Conservation (phyloP, 2,113 vertebrate genomes). For the Plestiodon gilberti region DNA sequence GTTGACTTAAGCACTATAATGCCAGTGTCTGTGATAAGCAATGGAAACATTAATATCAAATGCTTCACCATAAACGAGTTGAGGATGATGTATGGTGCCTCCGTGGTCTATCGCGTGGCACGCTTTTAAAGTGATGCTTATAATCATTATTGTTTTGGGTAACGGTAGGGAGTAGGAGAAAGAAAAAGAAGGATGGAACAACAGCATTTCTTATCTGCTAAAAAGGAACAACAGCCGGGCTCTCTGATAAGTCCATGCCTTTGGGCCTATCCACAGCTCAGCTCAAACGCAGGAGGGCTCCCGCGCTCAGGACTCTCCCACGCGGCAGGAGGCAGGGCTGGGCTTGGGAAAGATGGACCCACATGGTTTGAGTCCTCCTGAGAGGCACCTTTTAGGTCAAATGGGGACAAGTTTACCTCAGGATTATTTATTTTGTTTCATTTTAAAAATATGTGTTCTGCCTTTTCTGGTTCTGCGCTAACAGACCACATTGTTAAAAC, state of each 20-base stretch:
- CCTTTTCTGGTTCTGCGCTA: too few species aligned
- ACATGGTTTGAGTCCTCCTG: background rate
- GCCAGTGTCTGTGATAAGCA: conserved; percentile 77
- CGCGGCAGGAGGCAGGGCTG: background rate
- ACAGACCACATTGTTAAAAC: too few species aligned
- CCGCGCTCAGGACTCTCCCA: background rate
- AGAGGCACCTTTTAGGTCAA: background rate
- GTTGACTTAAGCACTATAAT: conserved; percentile 77
- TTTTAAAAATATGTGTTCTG: too few species aligned
- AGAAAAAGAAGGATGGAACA: conserved; percentile 26
- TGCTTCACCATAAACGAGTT: conserved; percentile 72
- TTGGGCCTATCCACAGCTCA: conserved; percentile 24
- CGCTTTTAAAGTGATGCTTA: conserved; percentile 77
- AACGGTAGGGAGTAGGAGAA: conserved; percentile 46
- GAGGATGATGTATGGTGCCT: conserved; percentile 75
- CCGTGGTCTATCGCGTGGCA: conserved; percentile 47
- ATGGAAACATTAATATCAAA: conserved; percentile 81
- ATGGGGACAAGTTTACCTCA: background rate
- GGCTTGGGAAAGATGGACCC: background rate
- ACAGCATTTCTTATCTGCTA: conserved; percentile 56
- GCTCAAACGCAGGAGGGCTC: conserved; percentile 43
- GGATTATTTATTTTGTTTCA: background rate
- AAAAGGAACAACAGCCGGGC: conserved; percentile 39
- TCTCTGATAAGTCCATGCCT: conserved; percentile 50
- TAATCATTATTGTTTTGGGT: conserved; percentile 71